These are phyloP conservation scores for Caenorhabditis sp. DNA, from an alignment of 2,888 invertebrate genomes.

Conservation along the genomic window DNA sequence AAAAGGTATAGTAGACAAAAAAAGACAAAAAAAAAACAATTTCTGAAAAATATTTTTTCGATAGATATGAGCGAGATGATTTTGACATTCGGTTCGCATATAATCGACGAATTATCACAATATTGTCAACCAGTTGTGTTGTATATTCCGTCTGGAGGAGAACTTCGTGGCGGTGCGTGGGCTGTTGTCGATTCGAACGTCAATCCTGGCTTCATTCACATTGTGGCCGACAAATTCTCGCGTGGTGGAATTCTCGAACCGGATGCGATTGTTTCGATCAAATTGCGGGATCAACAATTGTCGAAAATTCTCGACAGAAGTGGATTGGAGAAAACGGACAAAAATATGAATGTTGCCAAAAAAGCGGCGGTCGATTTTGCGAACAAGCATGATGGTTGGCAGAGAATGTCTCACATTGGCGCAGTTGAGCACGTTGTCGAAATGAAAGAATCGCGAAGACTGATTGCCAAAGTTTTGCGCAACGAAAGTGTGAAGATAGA, in stretches of 20 bases:
- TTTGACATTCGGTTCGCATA: slow-evolving; percentile 97
- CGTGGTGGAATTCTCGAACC: slow-evolving; percentile 93
- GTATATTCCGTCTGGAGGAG: slow-evolving; percentile 95
- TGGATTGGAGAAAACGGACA: slow-evolving; percentile 11
- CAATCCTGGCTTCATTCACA: slow-evolving; percentile 92
- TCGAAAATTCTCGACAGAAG: slow-evolving; percentile 34
- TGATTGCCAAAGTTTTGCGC: slow-evolving; percentile 15
- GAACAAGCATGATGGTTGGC: slow-evolving; percentile 96
- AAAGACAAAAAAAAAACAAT: not conserved
- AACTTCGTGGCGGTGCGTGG: slow-evolving; percentile 97
- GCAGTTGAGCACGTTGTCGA: slow-evolving; percentile 76
- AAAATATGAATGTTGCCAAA: slow-evolving; percentile 18
- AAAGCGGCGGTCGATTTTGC: slow-evolving; percentile 88
- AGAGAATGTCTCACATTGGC: slow-evolving; percentile 93
- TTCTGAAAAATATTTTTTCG: slow-evolving; percentile 23
- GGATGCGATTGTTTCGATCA: slow-evolving; percentile 95
- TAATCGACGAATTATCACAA: slow-evolving; percentile 89
- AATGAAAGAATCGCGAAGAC: slow-evolving; percentile 10
- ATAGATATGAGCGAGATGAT: slow-evolving; percentile 96
- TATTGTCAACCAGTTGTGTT: slow-evolving; percentile 87
- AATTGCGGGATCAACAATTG: slow-evolving; percentile 89
- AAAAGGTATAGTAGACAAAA: slow-evolving; percentile 77
- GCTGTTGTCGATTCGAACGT: slow-evolving; percentile 96
- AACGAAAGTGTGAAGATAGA: slow-evolving; percentile 26
- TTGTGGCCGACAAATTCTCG: slow-evolving; percentile 91